Base-by-base conservation (phyloP, 2,797 vertebrate genomes). In the Neosilurus mollespiculum region DNA sequence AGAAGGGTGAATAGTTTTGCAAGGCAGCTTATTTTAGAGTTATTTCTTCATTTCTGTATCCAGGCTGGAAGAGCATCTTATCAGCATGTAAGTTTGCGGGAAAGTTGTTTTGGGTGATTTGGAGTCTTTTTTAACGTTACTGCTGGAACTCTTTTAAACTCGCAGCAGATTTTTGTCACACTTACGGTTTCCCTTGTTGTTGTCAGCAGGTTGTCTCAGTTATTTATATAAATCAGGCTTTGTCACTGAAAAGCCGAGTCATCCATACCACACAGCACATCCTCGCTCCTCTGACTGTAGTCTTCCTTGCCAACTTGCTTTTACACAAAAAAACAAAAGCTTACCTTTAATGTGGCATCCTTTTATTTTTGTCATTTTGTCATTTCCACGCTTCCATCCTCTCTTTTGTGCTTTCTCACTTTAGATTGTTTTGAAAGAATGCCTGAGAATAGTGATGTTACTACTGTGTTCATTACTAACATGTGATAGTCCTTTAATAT, bases 171-270 rank as follows among this genome's bases (percentile, higher is more conserved):
- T 67, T 59, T 51, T 69, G 9, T 18, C 65, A 37, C 54, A 34
- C 82, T 69, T 62, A 30, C 75, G 34, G 75, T n/a, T 70, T 54
- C 18, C 66, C 62, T 26, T 26, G 75, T 72, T 72, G 82, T 61
- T 83, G 58, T 83, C 82, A 69, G 69, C 56, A 51, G 75, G 54
- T 78, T 83, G 56, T 83, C 66, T 53, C 16, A 71, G 82, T 70
- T 71, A 83, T 83, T 78, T 83, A 78, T 76, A 78, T 83, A 65
- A 83, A 69, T 83, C 82, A 83, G 34, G 75, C 37, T 78, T 71
- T 83, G 75, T 51, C 82, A 78, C 51, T 70, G 73, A 77, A 80
- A 70, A 80, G 51, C 78, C 24, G 16, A 53, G 81, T 56, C 81
- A 67, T 78, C 73, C 61, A 61, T 30, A 70, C n/a, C 53, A 69